Conservation (phyloP, 2,797 vertebrate genomes). For the Neosilurus hyrtlii region DNA sequence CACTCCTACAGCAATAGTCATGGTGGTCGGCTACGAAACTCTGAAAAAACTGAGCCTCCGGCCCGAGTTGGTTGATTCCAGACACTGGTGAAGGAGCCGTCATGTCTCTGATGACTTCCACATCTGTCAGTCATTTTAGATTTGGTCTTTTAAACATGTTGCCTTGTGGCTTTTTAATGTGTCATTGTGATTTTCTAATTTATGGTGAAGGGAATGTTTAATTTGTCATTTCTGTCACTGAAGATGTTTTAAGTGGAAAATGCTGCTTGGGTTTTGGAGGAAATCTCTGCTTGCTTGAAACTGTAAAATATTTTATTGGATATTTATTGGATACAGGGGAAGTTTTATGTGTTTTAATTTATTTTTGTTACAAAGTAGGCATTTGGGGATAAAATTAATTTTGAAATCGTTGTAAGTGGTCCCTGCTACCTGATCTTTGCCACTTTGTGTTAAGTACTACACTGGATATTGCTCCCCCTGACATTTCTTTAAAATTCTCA, state of each 20-base stretch:
- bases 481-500: background rate
- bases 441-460: constrained; percentile 20
- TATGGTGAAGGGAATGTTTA: constrained; percentile 1
- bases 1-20: constrained; percentile 91
- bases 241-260: constrained; percentile 15
- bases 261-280: constrained; percentile 33
- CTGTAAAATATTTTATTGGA: constrained; percentile 16
- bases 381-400: background rate
- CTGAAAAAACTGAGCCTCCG: constrained; percentile 94
- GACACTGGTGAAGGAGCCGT: constrained; percentile 84
- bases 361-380: constrained; percentile 4
- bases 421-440: background rate
- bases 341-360: constrained; percentile 24
- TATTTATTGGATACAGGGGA: constrained; percentile 5
- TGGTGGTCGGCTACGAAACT: constrained; percentile 94
- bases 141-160: constrained; percentile 46
- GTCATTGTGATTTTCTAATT: constrained; percentile 35
- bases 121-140: constrained; percentile 15
- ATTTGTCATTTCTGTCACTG: background rate
- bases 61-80: constrained; percentile 91
- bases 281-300: constrained; percentile 9
- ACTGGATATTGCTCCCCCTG: constrained; percentile 12
- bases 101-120: constrained; percentile 8
- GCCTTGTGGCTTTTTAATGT: constrained; percentile 46
- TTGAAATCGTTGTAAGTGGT: background rate